phyloP scores from a whole-genome alignment of 2,888 invertebrate genomes.

The Ypsolopha sequella region DNA sequence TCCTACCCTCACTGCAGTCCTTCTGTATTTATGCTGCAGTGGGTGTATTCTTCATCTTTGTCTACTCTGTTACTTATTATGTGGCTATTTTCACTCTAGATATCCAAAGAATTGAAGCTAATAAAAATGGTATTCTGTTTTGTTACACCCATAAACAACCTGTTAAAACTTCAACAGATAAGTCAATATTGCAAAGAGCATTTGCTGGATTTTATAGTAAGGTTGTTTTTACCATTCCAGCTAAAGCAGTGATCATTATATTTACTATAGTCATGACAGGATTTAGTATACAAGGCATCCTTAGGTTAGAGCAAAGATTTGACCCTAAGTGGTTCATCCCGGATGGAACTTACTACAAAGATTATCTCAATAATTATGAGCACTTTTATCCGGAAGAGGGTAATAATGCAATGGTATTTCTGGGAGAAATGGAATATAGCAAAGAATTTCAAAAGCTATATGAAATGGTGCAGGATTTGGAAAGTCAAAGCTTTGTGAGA shows the following conservation, averaged over 20 bases:
- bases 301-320: conserved; percentile 80
- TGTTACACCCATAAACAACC: conserved; percentile 75
- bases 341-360: conserved; percentile 74
- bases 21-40: conserved; percentile 86
- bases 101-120: conserved; percentile 71
- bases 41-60: conserved; percentile 81
- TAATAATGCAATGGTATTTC: conserved; percentile 73
- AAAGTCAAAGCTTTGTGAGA: conserved; percentile 63
- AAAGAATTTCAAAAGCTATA: conserved; percentile 71
- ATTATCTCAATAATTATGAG: conserved; percentile 69
- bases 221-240: conserved; percentile 74
- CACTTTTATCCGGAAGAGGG: conserved; percentile 76
- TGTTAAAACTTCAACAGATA: conserved; percentile 61
- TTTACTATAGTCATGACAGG: conserved; percentile 71
- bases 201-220: conserved; percentile 74
- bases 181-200: conserved; percentile 69
- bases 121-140: conserved; percentile 75
- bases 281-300: conserved; percentile 72
- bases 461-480: conserved; percentile 61
- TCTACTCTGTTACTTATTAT: conserved; percentile 85
- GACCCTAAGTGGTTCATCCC: conserved; percentile 87
- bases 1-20: conserved; percentile 83
- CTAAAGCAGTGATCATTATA: conserved; percentile 74
- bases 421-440: conserved; percentile 76
- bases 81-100: conserved; percentile 83